A percentile compares a stretch with the other conserved stretches of the same genome.
These are phyloP conservation scores for Acanthosepion pharaonis DNA, from an alignment of 2,888 invertebrate genomes.

Conservation along the genomic window DNA sequence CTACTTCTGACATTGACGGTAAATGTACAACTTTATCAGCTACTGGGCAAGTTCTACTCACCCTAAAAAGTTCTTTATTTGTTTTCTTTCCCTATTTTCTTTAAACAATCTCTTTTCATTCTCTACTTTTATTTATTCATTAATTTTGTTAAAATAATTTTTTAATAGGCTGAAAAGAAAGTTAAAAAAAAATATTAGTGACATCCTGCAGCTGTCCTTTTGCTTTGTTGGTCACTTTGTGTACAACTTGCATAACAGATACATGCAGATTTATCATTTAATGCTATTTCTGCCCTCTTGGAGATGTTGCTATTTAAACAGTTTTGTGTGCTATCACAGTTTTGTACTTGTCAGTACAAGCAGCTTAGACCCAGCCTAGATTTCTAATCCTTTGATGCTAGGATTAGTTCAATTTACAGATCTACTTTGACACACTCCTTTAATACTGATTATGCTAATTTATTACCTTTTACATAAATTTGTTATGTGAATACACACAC, in stretches of 20 bases:
- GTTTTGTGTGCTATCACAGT: neutral
- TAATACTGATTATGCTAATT: conserved; percentile 44
- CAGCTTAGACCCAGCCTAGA: conserved; percentile 45
- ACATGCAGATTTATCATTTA: conserved; percentile 41
- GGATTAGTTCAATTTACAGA: conserved; percentile 46
- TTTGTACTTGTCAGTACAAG: conserved; percentile 46
- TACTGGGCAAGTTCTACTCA: too few relatives aligned
- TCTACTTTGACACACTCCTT: conserved; percentile 42
- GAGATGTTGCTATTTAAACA: neutral
- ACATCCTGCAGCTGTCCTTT: neutral
- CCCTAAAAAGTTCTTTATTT: too few relatives aligned
- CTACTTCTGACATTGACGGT: too few relatives aligned
- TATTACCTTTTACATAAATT: conserved; percentile 35
- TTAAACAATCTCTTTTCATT: neutral
- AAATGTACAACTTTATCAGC: too few relatives aligned
- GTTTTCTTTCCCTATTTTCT: too few relatives aligned
- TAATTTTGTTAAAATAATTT: neutral
- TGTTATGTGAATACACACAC: neutral
- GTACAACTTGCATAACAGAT: neutral
- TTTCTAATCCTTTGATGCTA: conserved; percentile 46
- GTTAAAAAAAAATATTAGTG: neutral
- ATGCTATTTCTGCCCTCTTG: conserved; percentile 33
- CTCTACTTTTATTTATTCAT: neutral
- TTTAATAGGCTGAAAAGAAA: neutral
- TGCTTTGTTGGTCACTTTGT: neutral